Percentiles rank a stretch among this genome's conserved stretches.
Conservation (phyloP, 1,140 invertebrate species). For the Heliconius eleuchia region DNA sequence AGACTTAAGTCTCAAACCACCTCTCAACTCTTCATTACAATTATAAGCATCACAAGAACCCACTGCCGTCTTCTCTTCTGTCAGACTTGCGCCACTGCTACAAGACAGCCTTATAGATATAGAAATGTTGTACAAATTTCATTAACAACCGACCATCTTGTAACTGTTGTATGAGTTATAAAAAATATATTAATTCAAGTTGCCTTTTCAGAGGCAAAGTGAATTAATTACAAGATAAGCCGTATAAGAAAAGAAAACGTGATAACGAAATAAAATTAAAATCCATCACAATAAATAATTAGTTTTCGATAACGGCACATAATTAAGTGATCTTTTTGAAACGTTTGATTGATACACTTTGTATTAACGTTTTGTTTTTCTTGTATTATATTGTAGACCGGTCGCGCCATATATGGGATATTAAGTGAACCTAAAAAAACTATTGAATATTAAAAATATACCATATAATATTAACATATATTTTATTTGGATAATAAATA, state of each 20-base stretch:
- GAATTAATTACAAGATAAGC: constrained; percentile 22
- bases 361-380: neutral
- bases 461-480: neutral
- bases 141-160: neutral
- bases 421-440: neutral
- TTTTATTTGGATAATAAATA: neutral
- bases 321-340: constrained; percentile 34
- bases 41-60: no score
- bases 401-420: neutral
- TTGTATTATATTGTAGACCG: no score
- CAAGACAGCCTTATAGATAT: neutral
- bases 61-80: no score
- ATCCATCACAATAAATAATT: constrained; percentile 34
- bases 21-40: no score
- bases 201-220: constrained; percentile 11
- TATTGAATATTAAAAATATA: neutral
- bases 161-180: neutral
- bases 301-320: constrained; percentile 34
- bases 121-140: neutral
- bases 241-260: constrained; percentile 26
- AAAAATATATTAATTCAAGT: constrained; percentile 15
- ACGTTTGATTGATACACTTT: constrained; percentile 35
- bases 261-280: constrained; percentile 29
- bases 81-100: no score
- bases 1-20: no score